Base-by-base conservation (phyloP, 1,140 invertebrate species). In the Globodera rostochiensis region DNA sequence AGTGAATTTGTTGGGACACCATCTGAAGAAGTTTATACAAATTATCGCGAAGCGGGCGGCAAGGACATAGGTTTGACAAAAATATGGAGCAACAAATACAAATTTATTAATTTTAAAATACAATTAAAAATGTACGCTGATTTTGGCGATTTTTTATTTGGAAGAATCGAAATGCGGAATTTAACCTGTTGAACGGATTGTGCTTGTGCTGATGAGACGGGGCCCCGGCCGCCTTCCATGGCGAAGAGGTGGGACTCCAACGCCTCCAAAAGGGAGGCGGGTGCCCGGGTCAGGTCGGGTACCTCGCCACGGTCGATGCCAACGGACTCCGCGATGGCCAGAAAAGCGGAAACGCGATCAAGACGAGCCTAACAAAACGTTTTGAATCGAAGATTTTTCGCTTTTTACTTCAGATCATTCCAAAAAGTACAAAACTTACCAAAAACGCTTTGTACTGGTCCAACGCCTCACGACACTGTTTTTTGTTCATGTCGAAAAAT, bases 401-500 rank as follows among this genome's bases (percentile, higher is more conserved):
- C 36, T 36, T 36, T 36, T 36, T 36, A 36, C 2, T 36, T 36
- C 36, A 36, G 3, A 36, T 36, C 2, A 36, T 36, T 36, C 36
- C 3, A 36, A 36, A 36, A 36, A 36, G 3, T 36, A 36, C 36
- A 36, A 79, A 45, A 79, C 19, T n/a, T 6, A 88, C 96, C 77
- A 99, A 93, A 91, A 99, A 99, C 91, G 97, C 98, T 91, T 99
- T 99, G 91, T 99, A 99, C 84, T 98, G 93, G 90, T 99, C 98
- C 88, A 99, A 92, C 83, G 96, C 97, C 90, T 99, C 97, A 89
- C 95, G 93, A 89, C 95, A 97, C 86, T 93, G 91, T 86, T 99
- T 99, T 91, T 98, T 99, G 91, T 99, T 98, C 96, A 99, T 98
- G 91, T 98, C 96, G 92, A 99, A 99, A 92, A 96, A 99, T 92